Percentiles rank a stretch among this genome's conserved stretches.
These are phyloP conservation scores for Spodoptera exigua DNA, from an alignment of 2,888 invertebrate genomes.

Conservation along the genomic window DNA sequence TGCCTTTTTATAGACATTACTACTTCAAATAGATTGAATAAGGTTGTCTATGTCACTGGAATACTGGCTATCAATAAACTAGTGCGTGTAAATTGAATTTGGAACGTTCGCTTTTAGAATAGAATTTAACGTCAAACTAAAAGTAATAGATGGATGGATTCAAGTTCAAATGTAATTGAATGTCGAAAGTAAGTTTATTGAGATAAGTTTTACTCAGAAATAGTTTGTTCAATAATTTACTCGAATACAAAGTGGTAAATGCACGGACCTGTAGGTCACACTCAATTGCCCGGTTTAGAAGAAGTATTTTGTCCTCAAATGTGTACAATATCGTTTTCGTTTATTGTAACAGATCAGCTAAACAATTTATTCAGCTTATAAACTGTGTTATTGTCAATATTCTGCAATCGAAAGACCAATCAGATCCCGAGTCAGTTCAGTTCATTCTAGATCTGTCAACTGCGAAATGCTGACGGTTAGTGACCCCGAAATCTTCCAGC, in stretches of 20 bases:
- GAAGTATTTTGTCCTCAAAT: too few species aligned
- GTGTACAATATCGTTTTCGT: too few species aligned
- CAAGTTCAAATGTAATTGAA: constrained; percentile 27
- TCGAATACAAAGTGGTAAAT: constrained; percentile 5
- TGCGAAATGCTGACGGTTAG: constrained; percentile 40
- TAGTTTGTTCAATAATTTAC: too few species aligned
- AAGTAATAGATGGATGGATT: constrained; percentile 11
- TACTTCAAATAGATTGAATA: constrained; percentile 17
- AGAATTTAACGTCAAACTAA: constrained; percentile 4
- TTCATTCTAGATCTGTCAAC: constrained; percentile 50
- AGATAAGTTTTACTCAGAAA: constrained; percentile 9
- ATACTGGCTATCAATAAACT: neutral
- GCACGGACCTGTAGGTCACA: constrained; percentile 13
- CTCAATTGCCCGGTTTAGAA: too few species aligned
- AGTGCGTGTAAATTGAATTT: constrained; percentile 20
- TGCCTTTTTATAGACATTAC: constrained; percentile 15
- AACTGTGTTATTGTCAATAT: constrained; percentile 24
- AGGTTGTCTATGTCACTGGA: constrained; percentile 27
- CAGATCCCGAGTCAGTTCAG: constrained; percentile 30
- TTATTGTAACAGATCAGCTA: too few species aligned
- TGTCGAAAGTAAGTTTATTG: constrained; percentile 19
- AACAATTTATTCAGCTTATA: neutral
- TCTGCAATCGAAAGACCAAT: constrained; percentile 20
- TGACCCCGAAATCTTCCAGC: constrained; percentile 47
- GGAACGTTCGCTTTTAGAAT: neutral